A percentile compares a stretch with the other conserved stretches of the same genome.
phyloP scores from a whole-genome alignment of 2,888 invertebrate genomes.

The Parapristionchus giblindavisi region DNA sequence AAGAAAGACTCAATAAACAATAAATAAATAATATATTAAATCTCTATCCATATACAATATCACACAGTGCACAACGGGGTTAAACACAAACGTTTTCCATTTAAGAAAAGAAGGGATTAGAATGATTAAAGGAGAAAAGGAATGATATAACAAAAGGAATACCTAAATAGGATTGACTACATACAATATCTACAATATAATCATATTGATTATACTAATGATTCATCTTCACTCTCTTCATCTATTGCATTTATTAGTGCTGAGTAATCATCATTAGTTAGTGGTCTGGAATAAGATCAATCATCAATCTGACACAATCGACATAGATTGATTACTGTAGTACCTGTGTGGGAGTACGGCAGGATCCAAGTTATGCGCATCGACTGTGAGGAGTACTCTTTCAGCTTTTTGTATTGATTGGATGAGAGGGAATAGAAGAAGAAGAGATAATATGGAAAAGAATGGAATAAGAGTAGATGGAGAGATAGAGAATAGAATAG shows the following conservation, averaged over 20 bases:
- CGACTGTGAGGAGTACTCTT: constrained; percentile 10
- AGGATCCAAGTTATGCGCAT: constrained; percentile 14
- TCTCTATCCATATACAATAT: no score
- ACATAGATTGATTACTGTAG: neutral
- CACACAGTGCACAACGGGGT: no score
- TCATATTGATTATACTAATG: constrained; percentile 5
- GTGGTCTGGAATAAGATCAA: neutral
- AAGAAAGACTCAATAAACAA: no score
- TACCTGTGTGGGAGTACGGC: constrained; percentile 20
- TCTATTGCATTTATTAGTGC: constrained; percentile 35
- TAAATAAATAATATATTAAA: no score
- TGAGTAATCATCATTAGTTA: constrained; percentile 37
- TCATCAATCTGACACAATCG: neutral
- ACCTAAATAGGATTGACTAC: neutral
- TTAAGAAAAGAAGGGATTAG: no score
- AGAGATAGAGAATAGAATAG: neutral
- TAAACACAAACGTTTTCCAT: no score
- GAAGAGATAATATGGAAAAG: neutral
- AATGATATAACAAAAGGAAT: neutral
- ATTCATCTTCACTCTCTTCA: constrained; percentile 32
- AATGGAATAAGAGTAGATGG: neutral
- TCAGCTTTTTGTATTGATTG: constrained; percentile 32
- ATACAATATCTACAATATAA: neutral
- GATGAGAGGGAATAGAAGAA: neutral
- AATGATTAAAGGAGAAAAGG: constrained; percentile 1